These are phyloP conservation scores for Hyalella azteca DNA, from an alignment of 2,888 invertebrate genomes.

Conservation along the genomic window DNA sequence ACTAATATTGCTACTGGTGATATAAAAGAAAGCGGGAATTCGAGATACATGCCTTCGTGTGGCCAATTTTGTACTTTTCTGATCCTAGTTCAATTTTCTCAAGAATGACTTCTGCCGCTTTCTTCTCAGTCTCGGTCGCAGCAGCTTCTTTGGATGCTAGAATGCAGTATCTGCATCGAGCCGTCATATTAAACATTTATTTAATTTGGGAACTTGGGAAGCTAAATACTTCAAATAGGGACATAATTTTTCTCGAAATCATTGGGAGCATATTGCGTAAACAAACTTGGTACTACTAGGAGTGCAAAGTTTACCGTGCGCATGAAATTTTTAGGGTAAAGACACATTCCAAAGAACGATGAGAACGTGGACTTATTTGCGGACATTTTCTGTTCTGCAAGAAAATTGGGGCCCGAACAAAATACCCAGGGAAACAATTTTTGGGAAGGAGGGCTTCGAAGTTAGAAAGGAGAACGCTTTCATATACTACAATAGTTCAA, in stretches of 20 bases:
- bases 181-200: too few relatives aligned
- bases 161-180: slow-evolving; percentile 56
- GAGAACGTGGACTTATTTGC: too few relatives aligned
- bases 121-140: slow-evolving; percentile 53
- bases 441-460: neutral
- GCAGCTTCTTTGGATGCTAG: slow-evolving; percentile 58
- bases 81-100: slow-evolving; percentile 63
- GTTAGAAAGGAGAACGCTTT: neutral
- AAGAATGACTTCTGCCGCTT: slow-evolving; percentile 51
- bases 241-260: too few relatives aligned
- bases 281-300: too few relatives aligned
- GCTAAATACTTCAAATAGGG: too few relatives aligned
- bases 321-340: too few relatives aligned
- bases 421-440: neutral
- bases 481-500: neutral
- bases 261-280: too few relatives aligned
- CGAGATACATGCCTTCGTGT: slow-evolving; percentile 64
- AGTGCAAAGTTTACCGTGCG: too few relatives aligned
- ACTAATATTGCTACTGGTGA: neutral
- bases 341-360: too few relatives aligned
- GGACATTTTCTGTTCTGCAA: too few relatives aligned
- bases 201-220: too few relatives aligned
- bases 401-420: too few relatives aligned
- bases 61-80: slow-evolving; percentile 66
- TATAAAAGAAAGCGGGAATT: neutral